phyloP scores from a whole-genome alignment of 2,888 invertebrate genomes.

The Dolichomitus sp. region DNA sequence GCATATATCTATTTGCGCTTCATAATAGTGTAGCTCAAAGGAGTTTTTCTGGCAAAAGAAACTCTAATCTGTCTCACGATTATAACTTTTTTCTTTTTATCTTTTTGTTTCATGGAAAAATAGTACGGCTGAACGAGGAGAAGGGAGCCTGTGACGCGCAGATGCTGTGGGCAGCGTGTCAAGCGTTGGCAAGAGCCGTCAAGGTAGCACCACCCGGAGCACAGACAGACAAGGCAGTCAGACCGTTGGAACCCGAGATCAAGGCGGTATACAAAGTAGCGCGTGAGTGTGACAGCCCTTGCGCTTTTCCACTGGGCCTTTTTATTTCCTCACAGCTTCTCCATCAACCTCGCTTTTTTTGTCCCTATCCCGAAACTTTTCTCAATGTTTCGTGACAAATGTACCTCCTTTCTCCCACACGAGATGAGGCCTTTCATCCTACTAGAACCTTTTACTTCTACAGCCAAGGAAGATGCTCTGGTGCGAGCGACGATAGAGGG shows the following conservation, averaged over 20 bases:
- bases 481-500: constrained; percentile 92
- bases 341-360: background rate
- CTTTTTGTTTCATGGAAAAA: constrained; percentile 66
- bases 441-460: background rate
- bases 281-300: constrained; percentile 86
- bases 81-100: constrained; percentile 19
- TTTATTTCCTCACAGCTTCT: constrained; percentile 37
- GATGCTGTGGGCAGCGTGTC: constrained; percentile 97
- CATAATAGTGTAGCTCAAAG: constrained; percentile 48
- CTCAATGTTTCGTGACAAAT: constrained; percentile 35
- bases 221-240: constrained; percentile 88
- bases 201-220: constrained; percentile 88
- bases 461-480: constrained; percentile 92
- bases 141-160: constrained; percentile 93
- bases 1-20: constrained; percentile 51
- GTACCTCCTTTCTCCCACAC: background rate
- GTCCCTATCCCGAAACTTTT: background rate
- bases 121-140: constrained; percentile 92
- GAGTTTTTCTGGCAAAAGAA: constrained; percentile 36
- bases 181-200: constrained; percentile 93
- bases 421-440: constrained; percentile 1
- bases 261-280: constrained; percentile 92
- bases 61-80: constrained; percentile 55
- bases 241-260: constrained; percentile 90
- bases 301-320: background rate